phyloP scores from a whole-genome alignment of 1,140 invertebrate species.

The Cryptotermes secundus region DNA sequence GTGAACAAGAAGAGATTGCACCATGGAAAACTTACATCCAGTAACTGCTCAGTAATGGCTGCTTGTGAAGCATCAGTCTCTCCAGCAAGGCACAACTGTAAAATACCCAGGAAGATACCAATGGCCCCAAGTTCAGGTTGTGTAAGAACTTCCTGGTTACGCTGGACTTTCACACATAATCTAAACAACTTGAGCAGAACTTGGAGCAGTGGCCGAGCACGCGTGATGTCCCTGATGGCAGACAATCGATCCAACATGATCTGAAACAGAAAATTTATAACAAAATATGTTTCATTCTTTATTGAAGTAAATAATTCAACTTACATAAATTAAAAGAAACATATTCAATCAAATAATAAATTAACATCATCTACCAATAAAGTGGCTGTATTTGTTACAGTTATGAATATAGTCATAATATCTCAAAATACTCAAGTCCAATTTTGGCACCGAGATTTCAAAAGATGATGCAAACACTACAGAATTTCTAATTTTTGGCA shows the following conservation, averaged over 20 bases:
- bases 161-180: conserved; percentile 76
- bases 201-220: conserved; percentile 76
- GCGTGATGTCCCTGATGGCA: conserved; percentile 66
- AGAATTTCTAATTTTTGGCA: no score
- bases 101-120: conserved; percentile 64
- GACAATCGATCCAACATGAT: conserved; percentile 70
- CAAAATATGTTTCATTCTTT: no score
- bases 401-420: no score
- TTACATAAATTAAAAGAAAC: no score
- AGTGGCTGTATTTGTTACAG: no score
- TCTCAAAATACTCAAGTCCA: no score
- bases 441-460: no score
- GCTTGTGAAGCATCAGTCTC: conserved; percentile 63
- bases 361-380: no score
- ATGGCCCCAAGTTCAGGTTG: conserved; percentile 69
- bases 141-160: conserved; percentile 67
- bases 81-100: conserved; percentile 65
- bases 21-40: conserved; percentile 58
- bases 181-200: conserved; percentile 83
- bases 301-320: no score
- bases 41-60: conserved; percentile 77
- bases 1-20: no score
- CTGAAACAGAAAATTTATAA: conserved; percentile 43
- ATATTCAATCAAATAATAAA: no score
- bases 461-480: no score